A percentile compares a stretch with the other conserved stretches of the same genome.
Conservation (phyloP, 92 coral and sea anemone genomes). For the Actinernus sp. region DNA sequence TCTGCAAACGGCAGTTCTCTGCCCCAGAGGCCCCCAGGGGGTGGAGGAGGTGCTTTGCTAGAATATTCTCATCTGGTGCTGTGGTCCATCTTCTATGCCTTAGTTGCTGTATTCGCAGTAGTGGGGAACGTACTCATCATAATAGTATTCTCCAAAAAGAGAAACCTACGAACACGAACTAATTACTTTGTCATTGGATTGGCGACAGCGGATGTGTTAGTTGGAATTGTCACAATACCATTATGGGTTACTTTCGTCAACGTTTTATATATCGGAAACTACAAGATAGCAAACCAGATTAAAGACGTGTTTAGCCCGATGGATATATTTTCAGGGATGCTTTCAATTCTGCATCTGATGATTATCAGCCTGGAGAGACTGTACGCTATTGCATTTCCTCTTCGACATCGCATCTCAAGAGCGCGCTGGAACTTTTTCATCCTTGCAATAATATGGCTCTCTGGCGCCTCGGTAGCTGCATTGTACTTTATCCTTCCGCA, state of each 20-base stretch:
- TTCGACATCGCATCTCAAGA: conserved; percentile 74
- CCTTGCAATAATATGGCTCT: conserved; percentile 50
- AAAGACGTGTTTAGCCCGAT: conserved; percentile 68
- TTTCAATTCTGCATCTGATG: conserved; percentile 79
- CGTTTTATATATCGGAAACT: conserved; percentile 39
- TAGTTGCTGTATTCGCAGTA: conserved; percentile 58
- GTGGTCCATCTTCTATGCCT: conserved; percentile 57
- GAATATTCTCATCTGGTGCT: conserved; percentile 35
- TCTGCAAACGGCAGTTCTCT: conserved; percentile 16
- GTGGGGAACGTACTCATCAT: conserved; percentile 76
- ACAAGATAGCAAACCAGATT: conserved; percentile 17
- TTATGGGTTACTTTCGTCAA: conserved; percentile 56
- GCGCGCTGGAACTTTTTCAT: conserved; percentile 52
- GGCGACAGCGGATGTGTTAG: conserved; percentile 71
- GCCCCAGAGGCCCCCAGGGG: background rate
- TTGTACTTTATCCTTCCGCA: conserved; percentile 70
- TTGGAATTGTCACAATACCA: conserved; percentile 68
- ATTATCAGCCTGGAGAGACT: conserved; percentile 74
- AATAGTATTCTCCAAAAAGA: conserved; percentile 72
- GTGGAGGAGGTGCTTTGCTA: conserved; percentile 27
- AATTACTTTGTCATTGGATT: conserved; percentile 79
- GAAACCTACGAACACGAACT: conserved; percentile 77
- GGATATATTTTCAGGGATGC: conserved; percentile 83
- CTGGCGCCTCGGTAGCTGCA: conserved; percentile 64
- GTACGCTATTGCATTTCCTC: conserved; percentile 80